Evolutionary conservation across 2,113 vertebrate species (phyloP).

Genomic region (Terrapene triunguis): DNA sequence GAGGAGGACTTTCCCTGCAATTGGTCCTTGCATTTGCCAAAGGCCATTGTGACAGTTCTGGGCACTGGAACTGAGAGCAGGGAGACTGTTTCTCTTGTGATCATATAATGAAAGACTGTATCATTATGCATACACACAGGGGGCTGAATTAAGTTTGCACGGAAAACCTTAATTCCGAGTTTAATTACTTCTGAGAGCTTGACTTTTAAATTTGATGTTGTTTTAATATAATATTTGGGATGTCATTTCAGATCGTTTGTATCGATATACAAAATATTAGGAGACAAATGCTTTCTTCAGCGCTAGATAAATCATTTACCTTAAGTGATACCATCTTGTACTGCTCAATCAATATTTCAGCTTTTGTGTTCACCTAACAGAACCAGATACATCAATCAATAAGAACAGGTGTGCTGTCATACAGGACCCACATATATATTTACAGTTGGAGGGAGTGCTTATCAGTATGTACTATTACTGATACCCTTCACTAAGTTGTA

Average conservation of each 20-base stretch:
- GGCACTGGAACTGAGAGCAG: not conserved
- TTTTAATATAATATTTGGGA: not conserved
- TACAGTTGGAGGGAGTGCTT: not conserved
- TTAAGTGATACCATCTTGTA: not conserved
- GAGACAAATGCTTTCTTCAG: not conserved
- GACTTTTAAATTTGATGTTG: not conserved
- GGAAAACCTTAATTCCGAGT: not conserved
- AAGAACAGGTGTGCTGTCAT: not conserved
- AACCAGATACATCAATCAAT: not conserved
- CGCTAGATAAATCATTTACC: not conserved
- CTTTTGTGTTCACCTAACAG: not conserved
- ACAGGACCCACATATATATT: not conserved
- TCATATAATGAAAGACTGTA: not conserved
- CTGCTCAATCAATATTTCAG: not conserved
- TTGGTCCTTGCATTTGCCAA: not conserved
- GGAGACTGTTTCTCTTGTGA: not conserved
- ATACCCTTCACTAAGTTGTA: not conserved
- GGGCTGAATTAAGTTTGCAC: not conserved
- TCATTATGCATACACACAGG: not conserved
- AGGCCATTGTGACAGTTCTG: not conserved
- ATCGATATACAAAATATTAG: not conserved
- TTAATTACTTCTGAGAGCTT: not conserved
- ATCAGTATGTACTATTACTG: not conserved
- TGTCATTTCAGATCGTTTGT: not conserved
- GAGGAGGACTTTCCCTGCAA: not conserved